Conservation (phyloP, 2,113 vertebrate species). For the Artemisiospiza belli region DNA sequence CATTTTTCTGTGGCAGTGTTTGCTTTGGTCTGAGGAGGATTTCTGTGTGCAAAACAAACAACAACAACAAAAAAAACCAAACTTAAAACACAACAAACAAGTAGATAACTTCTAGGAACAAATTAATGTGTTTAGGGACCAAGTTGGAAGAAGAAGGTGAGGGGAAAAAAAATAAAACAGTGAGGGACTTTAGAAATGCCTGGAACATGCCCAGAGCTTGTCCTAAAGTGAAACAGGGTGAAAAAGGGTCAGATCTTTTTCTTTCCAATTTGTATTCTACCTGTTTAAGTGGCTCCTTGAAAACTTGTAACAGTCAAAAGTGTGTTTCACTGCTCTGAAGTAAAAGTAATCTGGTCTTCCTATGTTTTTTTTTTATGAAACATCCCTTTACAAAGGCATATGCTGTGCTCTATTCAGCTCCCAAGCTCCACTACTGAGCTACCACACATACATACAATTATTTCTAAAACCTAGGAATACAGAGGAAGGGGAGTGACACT, state of each 20-base stretch:
- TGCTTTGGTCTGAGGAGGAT: neutral
- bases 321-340: neutral
- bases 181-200: neutral
- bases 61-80: neutral
- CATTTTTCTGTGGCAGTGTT: neutral
- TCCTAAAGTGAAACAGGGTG: neutral
- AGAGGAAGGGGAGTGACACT: neutral
- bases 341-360: neutral
- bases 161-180: neutral
- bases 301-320: neutral
- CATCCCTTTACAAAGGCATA: neutral
- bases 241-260: constrained; percentile 6
- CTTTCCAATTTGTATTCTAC: constrained; percentile 12
- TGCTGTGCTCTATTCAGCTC: neutral
- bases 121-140: neutral
- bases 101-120: constrained; percentile 34
- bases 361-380: neutral
- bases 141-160: neutral
- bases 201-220: neutral
- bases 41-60: neutral
- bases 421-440: neutral
- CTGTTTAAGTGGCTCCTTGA: neutral
- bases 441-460: neutral
- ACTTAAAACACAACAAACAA: neutral
- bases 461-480: neutral